Base-by-base conservation (phyloP, 2,888 invertebrate genomes). In the Cantharis rustica region DNA sequence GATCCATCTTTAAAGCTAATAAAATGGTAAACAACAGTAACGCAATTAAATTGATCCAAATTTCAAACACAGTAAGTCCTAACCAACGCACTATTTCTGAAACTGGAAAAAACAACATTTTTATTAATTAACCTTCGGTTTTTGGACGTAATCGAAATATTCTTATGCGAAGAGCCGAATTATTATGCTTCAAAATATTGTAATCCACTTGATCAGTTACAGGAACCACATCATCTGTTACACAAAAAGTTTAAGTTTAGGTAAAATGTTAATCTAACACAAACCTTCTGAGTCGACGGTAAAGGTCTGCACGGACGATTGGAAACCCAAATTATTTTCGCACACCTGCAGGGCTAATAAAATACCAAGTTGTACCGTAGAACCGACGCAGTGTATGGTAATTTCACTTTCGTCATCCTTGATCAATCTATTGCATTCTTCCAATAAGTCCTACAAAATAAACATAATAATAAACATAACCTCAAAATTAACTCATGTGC, bases 51-150 rank as follows among this genome's bases (percentile, higher is more conserved):
- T 97, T 96, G 79, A 97, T 92, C 93, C 97, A 95, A 86, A 99
- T 95, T 89, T 99, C 98, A 88, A 98, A 98, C 76, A 96, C 93
- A 16, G 98, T 98, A 71, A 98, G 91, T 81, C 98, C 98, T 73
- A 98, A 91, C 98, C 98, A 98, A 80, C 94, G 93, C 69, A 96
- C 96, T 76, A 98, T 91, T 89, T 98, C 98, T 81, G 94, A 93
- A 73, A 98, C 64, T 16, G 64, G 64, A 66, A 66, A 66, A 23
- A 66, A 66, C 23, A 66, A 23, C 64, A 66, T 66, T 66, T 66
- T 66, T 10, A 17, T n/a, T 5, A 7, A n/a, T n/a, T 47, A 47
- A 47, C 1, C 13, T 47, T 47, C 47, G 4, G n/a, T n/a, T 47
- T n/a, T 47, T 1, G 47, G 47, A 5, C 1, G 2, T n/a, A n/a